Conservation (phyloP, 2,797 vertebrate genomes). For the Eremophila alpestris region DNA sequence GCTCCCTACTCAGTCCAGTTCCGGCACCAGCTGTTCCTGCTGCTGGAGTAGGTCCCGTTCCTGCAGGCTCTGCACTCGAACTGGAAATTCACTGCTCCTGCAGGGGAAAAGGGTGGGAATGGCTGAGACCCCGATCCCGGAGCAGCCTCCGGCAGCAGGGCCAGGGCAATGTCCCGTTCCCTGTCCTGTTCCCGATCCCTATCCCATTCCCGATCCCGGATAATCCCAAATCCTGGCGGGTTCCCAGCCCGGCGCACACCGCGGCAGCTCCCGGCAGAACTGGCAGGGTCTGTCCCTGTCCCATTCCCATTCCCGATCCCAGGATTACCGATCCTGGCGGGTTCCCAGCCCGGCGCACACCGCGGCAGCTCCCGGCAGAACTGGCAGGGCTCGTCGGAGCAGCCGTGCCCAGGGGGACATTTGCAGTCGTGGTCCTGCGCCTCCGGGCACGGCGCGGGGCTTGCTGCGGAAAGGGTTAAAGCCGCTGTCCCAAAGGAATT, state of each 20-base stretch:
- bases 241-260: too few relatives aligned
- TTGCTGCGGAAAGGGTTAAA: background rate
- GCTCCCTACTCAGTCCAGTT: slow-evolving; percentile 69
- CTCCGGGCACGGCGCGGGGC: rapidly evolving
- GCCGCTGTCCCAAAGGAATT: background rate
- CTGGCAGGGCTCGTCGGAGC: rapidly evolving
- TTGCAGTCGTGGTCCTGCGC: background rate
- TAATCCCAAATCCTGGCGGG: too few relatives aligned
- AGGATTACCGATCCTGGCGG: too few relatives aligned
- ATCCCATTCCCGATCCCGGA: too few relatives aligned
- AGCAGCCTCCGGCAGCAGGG: background rate
- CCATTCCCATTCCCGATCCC: too few relatives aligned
- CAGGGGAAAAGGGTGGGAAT: background rate
- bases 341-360: background rate
- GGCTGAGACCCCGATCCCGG: background rate
- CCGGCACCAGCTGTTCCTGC: slow-evolving; percentile 42
- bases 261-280: too few relatives aligned
- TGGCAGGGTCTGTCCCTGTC: too few relatives aligned
- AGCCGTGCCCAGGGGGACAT: background rate
- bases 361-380: rapidly evolving
- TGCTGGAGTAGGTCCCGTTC: slow-evolving; percentile 52
- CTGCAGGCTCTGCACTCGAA: slow-evolving; percentile 65
- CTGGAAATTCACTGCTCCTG: background rate
- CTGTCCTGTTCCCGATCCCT: too few relatives aligned
- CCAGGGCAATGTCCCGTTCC: background rate